Conservation (phyloP, 1,140 invertebrate genomes). For the Sitophilus oryzae region DNA sequence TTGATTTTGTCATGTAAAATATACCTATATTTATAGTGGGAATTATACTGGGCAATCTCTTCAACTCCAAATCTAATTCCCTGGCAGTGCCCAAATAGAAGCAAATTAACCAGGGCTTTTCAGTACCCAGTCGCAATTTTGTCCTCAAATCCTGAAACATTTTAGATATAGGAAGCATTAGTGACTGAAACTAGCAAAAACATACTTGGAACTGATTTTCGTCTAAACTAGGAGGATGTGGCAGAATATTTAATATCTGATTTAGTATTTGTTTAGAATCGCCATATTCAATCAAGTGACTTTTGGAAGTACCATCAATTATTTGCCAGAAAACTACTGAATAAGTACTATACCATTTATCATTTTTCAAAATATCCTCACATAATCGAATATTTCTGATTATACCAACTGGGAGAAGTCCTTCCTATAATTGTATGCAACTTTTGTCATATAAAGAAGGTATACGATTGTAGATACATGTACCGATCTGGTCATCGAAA, state of each 20-base stretch:
- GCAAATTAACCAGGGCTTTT: slow-evolving; percentile 59
- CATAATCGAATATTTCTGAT: slow-evolving; percentile 48
- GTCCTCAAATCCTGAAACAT: slow-evolving; percentile 45
- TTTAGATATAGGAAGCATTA: not conserved
- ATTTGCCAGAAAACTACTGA: slow-evolving; percentile 50
- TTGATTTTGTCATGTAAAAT: too few species aligned
- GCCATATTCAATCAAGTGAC: slow-evolving; percentile 38
- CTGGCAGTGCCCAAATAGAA: slow-evolving; percentile 54
- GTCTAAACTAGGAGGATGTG: slow-evolving; percentile 48
- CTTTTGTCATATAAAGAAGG: too few species aligned
- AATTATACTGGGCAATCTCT: slow-evolving; percentile 56
- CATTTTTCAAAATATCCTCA: slow-evolving; percentile 41
- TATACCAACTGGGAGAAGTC: slow-evolving; percentile 52
- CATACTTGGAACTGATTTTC: slow-evolving; percentile 49
- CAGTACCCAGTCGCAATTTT: slow-evolving; percentile 39
- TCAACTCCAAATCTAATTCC: slow-evolving; percentile 52
- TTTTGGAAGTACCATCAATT: slow-evolving; percentile 31
- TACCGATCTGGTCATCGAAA: too few species aligned
- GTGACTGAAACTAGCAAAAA: slow-evolving; percentile 12
- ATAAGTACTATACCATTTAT: slow-evolving; percentile 37
- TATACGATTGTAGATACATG: too few species aligned
- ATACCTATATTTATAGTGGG: slow-evolving; percentile 53
- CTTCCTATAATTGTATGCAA: slow-evolving; percentile 44
- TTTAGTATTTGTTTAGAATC: slow-evolving; percentile 51
- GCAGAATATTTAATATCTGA: slow-evolving; percentile 52